Evolutionary conservation across 2,113 vertebrate species (phyloP), one percentile per base, ranked within the genome.

Genomic region (Xenus cinereus): DNA sequence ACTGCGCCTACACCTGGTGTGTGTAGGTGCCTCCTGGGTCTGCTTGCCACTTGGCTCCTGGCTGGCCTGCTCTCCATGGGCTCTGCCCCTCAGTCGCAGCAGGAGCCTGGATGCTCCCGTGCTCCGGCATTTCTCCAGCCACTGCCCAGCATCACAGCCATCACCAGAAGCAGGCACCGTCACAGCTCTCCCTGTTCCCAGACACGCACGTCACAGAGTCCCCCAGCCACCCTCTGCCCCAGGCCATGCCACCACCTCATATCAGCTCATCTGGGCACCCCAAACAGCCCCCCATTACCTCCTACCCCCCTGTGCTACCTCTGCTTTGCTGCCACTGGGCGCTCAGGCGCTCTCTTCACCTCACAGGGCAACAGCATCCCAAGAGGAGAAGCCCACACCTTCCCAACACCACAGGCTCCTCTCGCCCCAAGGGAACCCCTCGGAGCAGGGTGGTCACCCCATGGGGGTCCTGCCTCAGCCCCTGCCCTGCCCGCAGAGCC

Each of bases 401-500:
- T 43, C 45, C 79, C 85, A 73, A 23, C 45, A n/a, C 5, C 73
- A 26, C 39, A 35, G 37, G 17, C 43, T 72, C 53, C 66, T 33
- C 41, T 30, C 5, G 1, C 23, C 26, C 24, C 54, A 26, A 2
- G 45, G 50, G 57, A 39, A 27, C 14, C 62, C 50, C 3, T 24
- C 0, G 1, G 50, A 80, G 54, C 41, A 32, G 48, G 50, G 14
- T 9, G 0, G 0, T 14, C 37, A 24, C 41, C 64, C 45, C 1
- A 0, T 0, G 0, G 7, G 22, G 26, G 32, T 14, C 60, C 66
- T 43, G 35, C 41, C 59, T 12, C 39, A 21, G 35, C 27, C 53
- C 71, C 76, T 76, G 48, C 56, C 33, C 35, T 71, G n/a, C 77
- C 82, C n/a, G 3, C 22, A 1, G 17, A 39, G 28, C 56, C 63